phyloP scores from a whole-genome alignment of 1,140 invertebrate species.

The Ganaspis sp. region DNA sequence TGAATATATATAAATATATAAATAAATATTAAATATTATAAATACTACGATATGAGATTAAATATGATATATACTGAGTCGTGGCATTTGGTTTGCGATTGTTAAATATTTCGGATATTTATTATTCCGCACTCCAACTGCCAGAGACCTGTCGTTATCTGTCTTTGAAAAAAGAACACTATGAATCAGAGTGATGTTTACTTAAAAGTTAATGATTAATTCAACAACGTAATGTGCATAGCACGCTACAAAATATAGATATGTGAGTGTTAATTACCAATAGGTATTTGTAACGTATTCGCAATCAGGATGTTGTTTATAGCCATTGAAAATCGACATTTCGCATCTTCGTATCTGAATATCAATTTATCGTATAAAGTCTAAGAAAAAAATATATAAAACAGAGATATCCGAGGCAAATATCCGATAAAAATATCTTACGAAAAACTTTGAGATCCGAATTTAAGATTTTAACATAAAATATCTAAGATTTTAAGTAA shows the following conservation, averaged over 20 bases:
- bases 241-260: conserved; percentile 41
- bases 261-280: conserved; percentile 56
- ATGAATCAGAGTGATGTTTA: conserved; percentile 64
- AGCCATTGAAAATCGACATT: conserved; percentile 44
- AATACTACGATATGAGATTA: conserved; percentile 67
- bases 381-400: conserved; percentile 42
- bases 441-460: too few relatives aligned
- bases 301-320: conserved; percentile 48
- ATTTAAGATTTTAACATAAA: too few relatives aligned
- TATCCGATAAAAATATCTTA: too few relatives aligned
- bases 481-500: too few relatives aligned
- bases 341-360: conserved; percentile 41
- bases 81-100: conserved; percentile 68
- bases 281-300: conserved; percentile 48
- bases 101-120: conserved; percentile 56
- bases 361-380: conserved; percentile 44
- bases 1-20: conserved; percentile 62
- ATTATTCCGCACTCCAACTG: conserved; percentile 67
- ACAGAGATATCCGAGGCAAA: background rate
- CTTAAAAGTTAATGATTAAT: conserved; percentile 57
- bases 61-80: conserved; percentile 66
- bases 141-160: conserved; percentile 70
- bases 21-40: conserved; percentile 61
- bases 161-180: conserved; percentile 67
- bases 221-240: conserved; percentile 52